Conservation (phyloP, 2,113 vertebrate genomes). For the human (Homo sapiens) region DNA sequence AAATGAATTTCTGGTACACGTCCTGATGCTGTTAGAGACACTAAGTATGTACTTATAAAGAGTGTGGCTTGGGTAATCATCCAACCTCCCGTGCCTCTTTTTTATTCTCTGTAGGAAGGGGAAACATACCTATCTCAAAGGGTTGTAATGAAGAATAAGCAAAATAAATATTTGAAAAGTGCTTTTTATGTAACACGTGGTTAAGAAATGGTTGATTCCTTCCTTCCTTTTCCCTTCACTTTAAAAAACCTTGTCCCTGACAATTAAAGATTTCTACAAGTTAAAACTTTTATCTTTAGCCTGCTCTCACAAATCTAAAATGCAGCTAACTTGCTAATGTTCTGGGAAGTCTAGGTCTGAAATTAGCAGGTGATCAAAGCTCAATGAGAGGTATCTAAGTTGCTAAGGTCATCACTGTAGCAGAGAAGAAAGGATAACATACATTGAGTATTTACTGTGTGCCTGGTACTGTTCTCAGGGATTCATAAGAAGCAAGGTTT, state of each 20-base stretch:
- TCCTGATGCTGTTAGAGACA: background rate
- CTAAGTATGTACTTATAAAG: background rate
- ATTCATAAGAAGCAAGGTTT: background rate
- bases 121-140: background rate
- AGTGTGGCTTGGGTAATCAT: background rate
- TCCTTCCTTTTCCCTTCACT: background rate
- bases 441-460: background rate
- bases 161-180: background rate
- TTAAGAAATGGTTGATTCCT: background rate
- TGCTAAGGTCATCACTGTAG: background rate
- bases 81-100: background rate
- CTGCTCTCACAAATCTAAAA: background rate
- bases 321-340: background rate
- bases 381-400: background rate
- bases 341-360: background rate
- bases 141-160: background rate
- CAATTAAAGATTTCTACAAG: background rate
- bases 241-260: background rate
- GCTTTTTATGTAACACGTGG: background rate
- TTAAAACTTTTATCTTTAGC: background rate
- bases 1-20: background rate
- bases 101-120: background rate
- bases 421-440: too few species aligned
- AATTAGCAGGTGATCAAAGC: background rate
- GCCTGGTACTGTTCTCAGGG: background rate